phyloP scores from a whole-genome alignment of 2,113 vertebrate genomes.

The Lophochroa leadbeateri region DNA sequence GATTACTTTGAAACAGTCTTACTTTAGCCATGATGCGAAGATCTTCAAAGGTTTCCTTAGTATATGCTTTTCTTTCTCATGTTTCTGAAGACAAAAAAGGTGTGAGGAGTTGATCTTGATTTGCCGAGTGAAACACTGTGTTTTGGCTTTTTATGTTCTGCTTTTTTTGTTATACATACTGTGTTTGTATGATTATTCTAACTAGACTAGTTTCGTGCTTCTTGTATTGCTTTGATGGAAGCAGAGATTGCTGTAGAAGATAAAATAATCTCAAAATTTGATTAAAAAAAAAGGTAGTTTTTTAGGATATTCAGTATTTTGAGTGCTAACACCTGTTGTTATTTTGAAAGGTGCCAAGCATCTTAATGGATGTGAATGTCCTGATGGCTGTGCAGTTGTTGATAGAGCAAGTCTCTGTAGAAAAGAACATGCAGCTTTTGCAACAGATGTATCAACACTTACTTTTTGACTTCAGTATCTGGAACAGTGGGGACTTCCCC shows the following conservation, averaged over 20 bases:
- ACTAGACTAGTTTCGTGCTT: background rate
- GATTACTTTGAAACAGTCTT: background rate
- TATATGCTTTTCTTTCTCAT: background rate
- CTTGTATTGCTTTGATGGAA: background rate
- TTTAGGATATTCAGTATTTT: background rate
- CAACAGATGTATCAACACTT: slow-evolving; percentile 92
- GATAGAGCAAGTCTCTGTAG: slow-evolving; percentile 90
- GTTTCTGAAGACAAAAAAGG: background rate
- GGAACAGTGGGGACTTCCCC: slow-evolving; percentile 97
- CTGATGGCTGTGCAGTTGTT: slow-evolving; percentile 91
- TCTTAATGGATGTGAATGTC: slow-evolving; percentile 91
- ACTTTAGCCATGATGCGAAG: background rate
- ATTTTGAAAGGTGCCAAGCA: slow-evolving; percentile 81
- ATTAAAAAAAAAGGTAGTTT: background rate
- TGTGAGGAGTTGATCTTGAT: background rate
- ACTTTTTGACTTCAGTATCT: slow-evolving; percentile 95
- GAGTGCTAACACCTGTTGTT: background rate
- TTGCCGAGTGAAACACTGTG: background rate
- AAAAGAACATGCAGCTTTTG: slow-evolving; percentile 89
- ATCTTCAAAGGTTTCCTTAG: background rate
- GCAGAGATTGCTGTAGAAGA: background rate
- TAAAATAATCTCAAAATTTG: background rate
- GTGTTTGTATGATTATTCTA: background rate
- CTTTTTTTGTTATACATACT: background rate
- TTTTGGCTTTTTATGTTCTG: background rate